Conservation (phyloP, 2,797 vertebrate genomes). For the Chelmon rostratus region DNA sequence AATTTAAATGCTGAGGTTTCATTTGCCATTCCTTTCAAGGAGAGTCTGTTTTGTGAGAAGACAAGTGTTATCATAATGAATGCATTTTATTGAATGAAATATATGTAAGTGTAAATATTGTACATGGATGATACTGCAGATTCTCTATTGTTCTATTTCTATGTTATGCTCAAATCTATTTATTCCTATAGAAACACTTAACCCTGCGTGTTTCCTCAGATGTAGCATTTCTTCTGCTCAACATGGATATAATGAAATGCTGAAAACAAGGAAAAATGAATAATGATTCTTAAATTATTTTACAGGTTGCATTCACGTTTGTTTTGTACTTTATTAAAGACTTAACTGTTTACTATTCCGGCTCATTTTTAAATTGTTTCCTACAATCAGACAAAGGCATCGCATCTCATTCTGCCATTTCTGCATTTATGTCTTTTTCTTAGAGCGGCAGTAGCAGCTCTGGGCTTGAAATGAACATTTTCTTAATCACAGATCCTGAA, state of each 20-base stretch:
- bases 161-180: conserved; percentile 58
- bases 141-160: conserved; percentile 61
- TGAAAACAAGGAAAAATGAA: conserved; percentile 31
- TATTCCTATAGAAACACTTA: conserved; percentile 49
- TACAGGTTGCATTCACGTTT: conserved; percentile 75
- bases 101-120: conserved; percentile 77
- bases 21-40: conserved; percentile 10
- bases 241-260: conserved; percentile 45
- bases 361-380: conserved; percentile 30
- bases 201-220: conserved; percentile 51
- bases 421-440: conserved; percentile 4
- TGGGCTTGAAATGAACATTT: conserved; percentile 46
- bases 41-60: conserved; percentile 45
- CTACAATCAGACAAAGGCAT: background rate
- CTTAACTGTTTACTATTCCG: conserved; percentile 62
- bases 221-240: conserved; percentile 67
- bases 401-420: background rate
- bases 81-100: conserved; percentile 50
- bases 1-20: conserved; percentile 26
- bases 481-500: conserved; percentile 27
- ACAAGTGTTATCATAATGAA: conserved; percentile 66
- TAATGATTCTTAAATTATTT: conserved; percentile 57
- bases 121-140: conserved; percentile 68
- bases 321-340: conserved; percentile 86
- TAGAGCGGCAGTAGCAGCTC: background rate